These are phyloP conservation scores for Diarsia brunnea DNA, from an alignment of 2,888 invertebrate species.

Conservation along the genomic window DNA sequence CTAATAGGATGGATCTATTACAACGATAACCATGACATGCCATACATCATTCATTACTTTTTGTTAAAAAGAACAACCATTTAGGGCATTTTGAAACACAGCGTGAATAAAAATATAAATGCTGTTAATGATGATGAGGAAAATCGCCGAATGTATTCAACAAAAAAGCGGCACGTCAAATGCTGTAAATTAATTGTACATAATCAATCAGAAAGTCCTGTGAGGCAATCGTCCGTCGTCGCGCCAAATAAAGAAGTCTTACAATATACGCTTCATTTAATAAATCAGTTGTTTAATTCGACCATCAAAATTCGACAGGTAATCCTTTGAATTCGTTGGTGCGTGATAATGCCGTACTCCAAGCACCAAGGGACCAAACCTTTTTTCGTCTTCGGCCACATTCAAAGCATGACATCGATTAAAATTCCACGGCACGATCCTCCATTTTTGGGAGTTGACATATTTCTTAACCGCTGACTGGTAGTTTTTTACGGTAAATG, in stretches of 20 bases:
- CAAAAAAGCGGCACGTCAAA: slow-evolving; percentile 49
- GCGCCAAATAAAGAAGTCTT: slow-evolving; percentile 74
- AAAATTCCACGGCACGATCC: slow-evolving; percentile 80
- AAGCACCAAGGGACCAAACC: slow-evolving; percentile 69
- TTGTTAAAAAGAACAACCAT: slow-evolving; percentile 48
- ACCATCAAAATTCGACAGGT: slow-evolving; percentile 81
- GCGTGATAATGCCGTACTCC: slow-evolving; percentile 70
- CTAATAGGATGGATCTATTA: slow-evolving; percentile 80
- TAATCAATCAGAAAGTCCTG: slow-evolving; percentile 74
- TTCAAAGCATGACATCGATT: slow-evolving; percentile 80
- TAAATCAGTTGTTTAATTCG: slow-evolving; percentile 79
- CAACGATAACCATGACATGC: slow-evolving; percentile 74
- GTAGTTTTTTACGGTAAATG: slow-evolving; percentile 71
- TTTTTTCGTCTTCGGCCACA: slow-evolving; percentile 71
- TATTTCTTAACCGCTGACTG: slow-evolving; percentile 70
- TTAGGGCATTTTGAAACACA: slow-evolving; percentile 45
- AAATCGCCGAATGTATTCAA: slow-evolving; percentile 51
- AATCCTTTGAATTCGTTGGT: slow-evolving; percentile 78
- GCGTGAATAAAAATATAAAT: slow-evolving; percentile 45
- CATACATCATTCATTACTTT: slow-evolving; percentile 74
- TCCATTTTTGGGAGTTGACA: slow-evolving; percentile 78
- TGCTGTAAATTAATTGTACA: slow-evolving; percentile 61
- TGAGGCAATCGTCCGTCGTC: slow-evolving; percentile 63
- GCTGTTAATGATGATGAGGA: slow-evolving; percentile 54
- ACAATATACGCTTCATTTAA: slow-evolving; percentile 76